Evolutionary conservation across 2,888 invertebrate species (phyloP).

Genomic region (Cerastis rubricosa): DNA sequence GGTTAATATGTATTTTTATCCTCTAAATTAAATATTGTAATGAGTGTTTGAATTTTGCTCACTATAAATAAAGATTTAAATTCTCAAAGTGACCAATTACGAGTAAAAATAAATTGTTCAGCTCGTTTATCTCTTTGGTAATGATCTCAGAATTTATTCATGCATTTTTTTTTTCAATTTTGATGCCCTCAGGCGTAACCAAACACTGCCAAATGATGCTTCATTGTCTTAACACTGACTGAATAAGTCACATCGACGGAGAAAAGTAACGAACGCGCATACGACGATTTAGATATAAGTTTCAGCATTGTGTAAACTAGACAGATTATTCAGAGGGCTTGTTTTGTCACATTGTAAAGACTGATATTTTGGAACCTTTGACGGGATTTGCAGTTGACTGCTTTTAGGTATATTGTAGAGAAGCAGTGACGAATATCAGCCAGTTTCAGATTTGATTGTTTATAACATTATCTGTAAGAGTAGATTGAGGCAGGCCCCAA

Average conservation of each 20-base stretch:
- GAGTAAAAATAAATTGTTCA: slow-evolving; percentile 38
- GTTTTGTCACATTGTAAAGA: slow-evolving; percentile 30
- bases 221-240: slow-evolving; percentile 42
- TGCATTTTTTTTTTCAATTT: slow-evolving; percentile 24
- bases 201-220: slow-evolving; percentile 76
- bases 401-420: slow-evolving; percentile 7
- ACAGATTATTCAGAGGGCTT: slow-evolving; percentile 2
- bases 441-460: slow-evolving; percentile 9
- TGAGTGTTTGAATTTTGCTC: slow-evolving; percentile 72
- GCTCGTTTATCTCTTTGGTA: slow-evolving; percentile 48
- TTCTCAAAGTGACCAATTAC: slow-evolving; percentile 67
- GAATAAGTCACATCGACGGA: slow-evolving; percentile 45
- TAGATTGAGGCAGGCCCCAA: slow-evolving; percentile 4
- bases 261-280: slow-evolving; percentile 14
- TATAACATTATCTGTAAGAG: slow-evolving; percentile 5
- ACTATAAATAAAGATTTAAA: slow-evolving; percentile 65
- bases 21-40: slow-evolving; percentile 62
- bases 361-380: slow-evolving; percentile 44
- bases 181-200: slow-evolving; percentile 45
- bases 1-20: slow-evolving; percentile 57
- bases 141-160: slow-evolving; percentile 54
- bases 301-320: not conserved
- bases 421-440: slow-evolving; percentile 4
- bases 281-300: slow-evolving; percentile 14
- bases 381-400: slow-evolving; percentile 28